Evolutionary conservation across 2,888 invertebrate genomes (phyloP), one percentile per base, ranked within the genome.

Genomic region (Pediacus dermestoides): DNA sequence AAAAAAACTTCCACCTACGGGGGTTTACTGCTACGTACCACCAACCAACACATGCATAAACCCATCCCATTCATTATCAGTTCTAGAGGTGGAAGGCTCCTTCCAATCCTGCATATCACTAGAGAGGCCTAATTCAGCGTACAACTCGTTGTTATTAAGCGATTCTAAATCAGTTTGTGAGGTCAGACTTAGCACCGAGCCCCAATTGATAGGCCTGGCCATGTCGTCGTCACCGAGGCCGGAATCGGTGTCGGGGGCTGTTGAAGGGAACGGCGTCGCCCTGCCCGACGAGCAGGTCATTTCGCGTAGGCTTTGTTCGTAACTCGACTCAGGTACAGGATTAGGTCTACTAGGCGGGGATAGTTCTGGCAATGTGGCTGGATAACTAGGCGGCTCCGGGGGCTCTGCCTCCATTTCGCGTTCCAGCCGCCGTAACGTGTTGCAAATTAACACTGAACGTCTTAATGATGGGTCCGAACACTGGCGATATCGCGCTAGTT

Each of bases 381-480:
- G n/a, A 57, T 62, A 74, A 65, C 39, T 72, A n/a, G n/a, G n/a
- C 55, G 58, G 66, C 53, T 63, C 67, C 49, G 61, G 74, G 23
- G 78, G 76, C 63, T 79, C 77, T 50, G 77, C 73, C 67, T 89
- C 89, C 79, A 93, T 87, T 71, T 93, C 92, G 37, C 85, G 78
- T 70, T 92, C 92, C 62, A 92, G 84, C 47, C 60, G 42, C 65
- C 91, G 82, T 50, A 93, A 68, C 38, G 93, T 92, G 71, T 93
- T 93, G 75, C 91, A 91, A 60, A 94, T 92, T 46, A 94, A 81
- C 64, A 94, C 93, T 30, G 91, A 92, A 46, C 91, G 82, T 57
- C 89, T 80, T 42, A 94, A 74, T 44, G 89, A 88, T 26, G 92
- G 91, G 67, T 93, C 92, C 37, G 89, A 86, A 53, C 87, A 87